Evolutionary conservation across 2,888 invertebrate genomes (phyloP).

Genomic region (Plebejus anna): DNA sequence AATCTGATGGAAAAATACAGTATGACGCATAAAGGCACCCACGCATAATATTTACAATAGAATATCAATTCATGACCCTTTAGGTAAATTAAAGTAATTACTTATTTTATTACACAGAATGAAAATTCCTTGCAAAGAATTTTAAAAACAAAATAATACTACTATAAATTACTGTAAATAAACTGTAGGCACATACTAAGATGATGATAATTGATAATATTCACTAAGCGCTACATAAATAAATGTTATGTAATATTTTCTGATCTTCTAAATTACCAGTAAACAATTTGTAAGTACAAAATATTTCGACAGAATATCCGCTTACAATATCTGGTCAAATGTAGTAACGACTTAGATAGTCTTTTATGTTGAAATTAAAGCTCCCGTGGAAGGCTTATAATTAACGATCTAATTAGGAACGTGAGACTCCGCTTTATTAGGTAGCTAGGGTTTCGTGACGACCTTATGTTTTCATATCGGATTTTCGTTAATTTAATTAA

Average conservation of each 20-base stretch:
- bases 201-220: background rate
- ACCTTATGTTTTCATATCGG: slow-evolving; percentile 66
- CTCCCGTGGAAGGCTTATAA: slow-evolving; percentile 75
- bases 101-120: no score
- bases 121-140: no score
- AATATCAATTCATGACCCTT: no score
- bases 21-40: no score
- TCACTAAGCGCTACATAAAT: background rate
- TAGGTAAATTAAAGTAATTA: no score
- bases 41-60: no score
- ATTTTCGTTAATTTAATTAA: slow-evolving; percentile 76
- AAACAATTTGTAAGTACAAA: background rate
- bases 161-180: no score
- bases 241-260: background rate
- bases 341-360: slow-evolving; percentile 52
- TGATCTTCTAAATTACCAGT: background rate
- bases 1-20: no score
- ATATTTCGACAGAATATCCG: slow-evolving; percentile 29
- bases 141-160: no score
- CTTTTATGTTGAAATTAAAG: slow-evolving; percentile 74
- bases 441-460: slow-evolving; percentile 64
- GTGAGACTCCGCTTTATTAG: slow-evolving; percentile 74
- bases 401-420: slow-evolving; percentile 78
- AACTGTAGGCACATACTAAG: no score
- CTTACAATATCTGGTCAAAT: slow-evolving; percentile 71